Conservation (phyloP, 1,140 invertebrate genomes). For the Pachyrhynchus sulphureomaculatus region DNA sequence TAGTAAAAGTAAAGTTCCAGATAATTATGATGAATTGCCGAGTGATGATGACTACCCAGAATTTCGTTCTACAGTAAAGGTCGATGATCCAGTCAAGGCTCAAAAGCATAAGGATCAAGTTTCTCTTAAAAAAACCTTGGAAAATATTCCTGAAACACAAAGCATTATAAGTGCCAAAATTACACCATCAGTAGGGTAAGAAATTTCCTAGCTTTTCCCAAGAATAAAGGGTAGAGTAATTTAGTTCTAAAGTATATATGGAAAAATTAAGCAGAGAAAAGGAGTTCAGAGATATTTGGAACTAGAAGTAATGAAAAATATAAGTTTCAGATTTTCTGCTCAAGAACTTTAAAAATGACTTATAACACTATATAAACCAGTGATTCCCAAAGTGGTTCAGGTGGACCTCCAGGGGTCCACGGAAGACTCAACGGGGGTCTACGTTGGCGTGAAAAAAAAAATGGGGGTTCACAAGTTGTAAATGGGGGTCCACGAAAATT, state of each 20-base stretch:
- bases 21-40: background rate
- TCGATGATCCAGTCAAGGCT: conserved; percentile 31
- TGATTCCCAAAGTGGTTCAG: no score
- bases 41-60: conserved; percentile 9
- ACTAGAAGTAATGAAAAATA: background rate
- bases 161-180: conserved; percentile 30
- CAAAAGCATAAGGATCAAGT: conserved; percentile 19
- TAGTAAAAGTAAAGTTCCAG: background rate
- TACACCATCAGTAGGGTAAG: conserved; percentile 36
- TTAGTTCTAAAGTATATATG: no score
- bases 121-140: conserved; percentile 16
- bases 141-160: conserved; percentile 20
- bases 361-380: background rate
- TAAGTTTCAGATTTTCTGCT: background rate
- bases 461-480: no score
- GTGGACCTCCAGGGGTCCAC: no score
- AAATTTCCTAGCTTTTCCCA: background rate
- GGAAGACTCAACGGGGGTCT: no score
- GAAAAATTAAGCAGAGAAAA: no score
- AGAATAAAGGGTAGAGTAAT: background rate
- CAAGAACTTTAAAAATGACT: no score
- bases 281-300: no score
- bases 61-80: conserved; percentile 6
- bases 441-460: no score
- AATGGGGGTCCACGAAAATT: no score